Base-by-base conservation (phyloP, 1,140 invertebrate species). In the Varroa destructor region DNA sequence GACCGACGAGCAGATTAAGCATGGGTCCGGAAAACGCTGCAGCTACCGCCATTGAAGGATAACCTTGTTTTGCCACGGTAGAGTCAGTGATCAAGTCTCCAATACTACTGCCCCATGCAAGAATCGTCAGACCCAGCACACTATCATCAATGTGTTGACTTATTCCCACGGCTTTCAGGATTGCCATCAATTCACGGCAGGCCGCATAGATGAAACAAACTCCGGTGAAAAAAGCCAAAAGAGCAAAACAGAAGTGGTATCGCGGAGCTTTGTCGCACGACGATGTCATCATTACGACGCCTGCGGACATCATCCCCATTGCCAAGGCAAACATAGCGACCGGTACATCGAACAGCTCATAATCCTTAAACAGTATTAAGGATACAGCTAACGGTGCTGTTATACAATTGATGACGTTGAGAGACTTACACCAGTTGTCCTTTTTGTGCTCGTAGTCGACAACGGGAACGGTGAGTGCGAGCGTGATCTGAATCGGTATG, bases 61-160 rank as follows among this genome's bases (percentile, higher is more conserved):
- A 82, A 0, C 82, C 82, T 72, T 81, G 80, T 70, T 78, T 75
- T 5, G 83, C 82, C 75, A 83, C 79, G 5, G 80, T 75, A 2
- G 81, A 78, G 74, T 84, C 81, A 8, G 83, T 78, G 72, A 84
- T 79, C 43, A 82, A 75, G 78, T 84, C 82, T 72, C 81, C 80
- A 72, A 84, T 78, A 77, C 79, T 80, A 75, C 83, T 84, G 51
- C 81, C 80, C 82, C 82, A 84, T 0, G 83, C 82, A 10, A 84
- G 75, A 10, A 83, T 74, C 6, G 82, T 84, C 25, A 84, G 74
- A 5, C 83, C 83, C 40, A 84, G 77, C 72, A 84, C 80, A 37
- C 61, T 67, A 40, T 67, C 61, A 8, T 67, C 61, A 46, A 67
- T 67, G 61, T 67, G 14, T 8, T 67, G 61, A 40, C 37, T 67